Evolutionary conservation across 2,888 invertebrate genomes (phyloP), one percentile per base, ranked within the genome.

Genomic region (Baronia brevicornis): DNA sequence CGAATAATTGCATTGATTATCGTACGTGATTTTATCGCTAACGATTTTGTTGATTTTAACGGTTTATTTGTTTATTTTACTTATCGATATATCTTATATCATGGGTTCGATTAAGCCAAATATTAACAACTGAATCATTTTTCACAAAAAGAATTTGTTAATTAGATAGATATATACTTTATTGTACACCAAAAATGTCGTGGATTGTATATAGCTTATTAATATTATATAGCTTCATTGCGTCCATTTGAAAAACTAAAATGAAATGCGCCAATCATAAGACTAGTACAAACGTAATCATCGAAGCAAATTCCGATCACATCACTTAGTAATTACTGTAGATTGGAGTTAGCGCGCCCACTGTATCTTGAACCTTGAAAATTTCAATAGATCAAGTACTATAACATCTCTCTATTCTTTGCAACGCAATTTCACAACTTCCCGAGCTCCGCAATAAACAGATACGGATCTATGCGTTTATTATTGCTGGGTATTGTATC

Each of bases 371-470:
- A 36, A 38, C 44, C 44, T 44, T 42, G 42, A 30, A 43, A 34
- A 36, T 44, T 44, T 29, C 34, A 35, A 35, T 35, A 26, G 41
- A 42, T n/a, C n/a, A 40, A 36, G 41, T 41, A 48, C 51, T 51
- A 46, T 37, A 44, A 45, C 38, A 42, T 44, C 43, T 41, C 44
- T 43, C 43, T 45, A 44, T 48, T 44, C 41, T 44, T 49, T 45
- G 47, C 48, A 35, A 28, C 17, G 20, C 46, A 47, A n/a, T 60
- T 57, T 54, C 44, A 56, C 50, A 69, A 68, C 57, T 60, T 69
- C 71, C 71, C 64, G 46, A 39, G 55, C 37, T 35, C 39, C 39
- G 43, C 41, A 45, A 43, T 39, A 38, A 46, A 27, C 33, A 44
- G 55, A 58, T 58, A 51, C 43, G 36, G 39, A 61, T 61, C 58